Conservation (phyloP, 1,140 invertebrate genomes). For the Heliconius himera region DNA sequence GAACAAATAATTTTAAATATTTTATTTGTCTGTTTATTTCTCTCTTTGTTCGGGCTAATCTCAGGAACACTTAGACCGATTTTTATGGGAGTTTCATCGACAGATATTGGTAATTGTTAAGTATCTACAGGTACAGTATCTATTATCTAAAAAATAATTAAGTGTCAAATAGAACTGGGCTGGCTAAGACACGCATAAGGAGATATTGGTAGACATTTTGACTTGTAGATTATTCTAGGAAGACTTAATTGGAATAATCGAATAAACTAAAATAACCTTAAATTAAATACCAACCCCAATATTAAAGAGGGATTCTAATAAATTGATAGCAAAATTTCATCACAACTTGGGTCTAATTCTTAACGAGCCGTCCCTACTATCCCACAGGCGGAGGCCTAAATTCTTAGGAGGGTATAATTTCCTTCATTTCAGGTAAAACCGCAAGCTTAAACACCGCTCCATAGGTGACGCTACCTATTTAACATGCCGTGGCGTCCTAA, state of each 20-base stretch:
- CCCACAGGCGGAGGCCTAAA: slow-evolving; percentile 39
- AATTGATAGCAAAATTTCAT: slow-evolving; percentile 26
- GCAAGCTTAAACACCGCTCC: slow-evolving; percentile 19
- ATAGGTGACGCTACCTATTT: neutral
- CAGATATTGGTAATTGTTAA: too few species aligned
- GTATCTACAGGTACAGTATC: too few species aligned
- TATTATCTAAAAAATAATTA: neutral
- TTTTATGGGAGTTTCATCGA: too few species aligned
- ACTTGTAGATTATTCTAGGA: neutral
- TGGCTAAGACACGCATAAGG: neutral
- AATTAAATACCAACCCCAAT: slow-evolving; percentile 8
- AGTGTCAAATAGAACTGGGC: neutral
- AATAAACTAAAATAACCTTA: neutral
- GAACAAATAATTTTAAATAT: too few species aligned
- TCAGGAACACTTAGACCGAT: too few species aligned
- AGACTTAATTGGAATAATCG: neutral
- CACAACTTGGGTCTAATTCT: slow-evolving; percentile 18
- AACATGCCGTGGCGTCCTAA: neutral
- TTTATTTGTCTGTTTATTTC: too few species aligned
- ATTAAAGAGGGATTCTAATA: slow-evolving; percentile 9
- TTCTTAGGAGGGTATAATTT: slow-evolving; percentile 49
- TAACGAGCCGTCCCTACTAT: slow-evolving; percentile 16
- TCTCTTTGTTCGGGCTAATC: too few species aligned
- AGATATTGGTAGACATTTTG: neutral
- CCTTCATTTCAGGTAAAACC: slow-evolving; percentile 40